Evolutionary conservation across 2,113 vertebrate genomes (phyloP).

Genomic region (Ceuthmochares aereus): DNA sequence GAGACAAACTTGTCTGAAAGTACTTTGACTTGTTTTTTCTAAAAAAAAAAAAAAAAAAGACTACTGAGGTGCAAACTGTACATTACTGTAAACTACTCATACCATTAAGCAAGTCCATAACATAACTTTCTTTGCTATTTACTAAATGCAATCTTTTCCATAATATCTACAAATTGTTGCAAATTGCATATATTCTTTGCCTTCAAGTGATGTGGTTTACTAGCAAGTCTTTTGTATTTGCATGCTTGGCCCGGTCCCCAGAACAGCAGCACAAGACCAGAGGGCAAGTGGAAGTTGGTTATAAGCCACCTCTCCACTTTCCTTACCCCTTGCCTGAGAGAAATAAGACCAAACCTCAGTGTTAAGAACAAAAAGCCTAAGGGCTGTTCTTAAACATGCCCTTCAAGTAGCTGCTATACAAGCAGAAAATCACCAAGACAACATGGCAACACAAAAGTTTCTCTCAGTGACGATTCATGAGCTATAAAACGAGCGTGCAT

Average conservation of each 20-base stretch:
- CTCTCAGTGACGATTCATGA: not conserved
- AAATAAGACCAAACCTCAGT: not conserved
- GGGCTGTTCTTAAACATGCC: not conserved
- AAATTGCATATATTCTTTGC: not conserved
- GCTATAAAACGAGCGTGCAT: not conserved
- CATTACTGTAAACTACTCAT: not conserved
- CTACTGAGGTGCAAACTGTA: not conserved
- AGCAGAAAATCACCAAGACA: not conserved
- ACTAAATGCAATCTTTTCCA: not conserved
- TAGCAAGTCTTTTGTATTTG: not conserved
- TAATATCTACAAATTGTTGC: not conserved
- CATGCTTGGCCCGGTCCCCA: constrained; percentile 10
- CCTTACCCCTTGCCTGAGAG: not conserved
- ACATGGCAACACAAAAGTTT: not conserved
- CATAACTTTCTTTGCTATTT: not conserved
- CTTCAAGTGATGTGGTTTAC: not conserved
- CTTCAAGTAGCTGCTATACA: not conserved
- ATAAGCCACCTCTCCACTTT: constrained; percentile 21
- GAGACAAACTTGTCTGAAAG: not conserved
- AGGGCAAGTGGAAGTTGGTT: constrained; percentile 47
- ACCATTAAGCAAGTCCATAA: not conserved
- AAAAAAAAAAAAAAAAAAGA: not conserved
- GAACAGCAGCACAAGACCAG: not conserved
- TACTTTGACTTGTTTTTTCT: not conserved
- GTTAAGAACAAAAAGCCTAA: not conserved